phyloP scores from a whole-genome alignment of 2,113 vertebrate species.

The Bolborhynchus lineola region DNA sequence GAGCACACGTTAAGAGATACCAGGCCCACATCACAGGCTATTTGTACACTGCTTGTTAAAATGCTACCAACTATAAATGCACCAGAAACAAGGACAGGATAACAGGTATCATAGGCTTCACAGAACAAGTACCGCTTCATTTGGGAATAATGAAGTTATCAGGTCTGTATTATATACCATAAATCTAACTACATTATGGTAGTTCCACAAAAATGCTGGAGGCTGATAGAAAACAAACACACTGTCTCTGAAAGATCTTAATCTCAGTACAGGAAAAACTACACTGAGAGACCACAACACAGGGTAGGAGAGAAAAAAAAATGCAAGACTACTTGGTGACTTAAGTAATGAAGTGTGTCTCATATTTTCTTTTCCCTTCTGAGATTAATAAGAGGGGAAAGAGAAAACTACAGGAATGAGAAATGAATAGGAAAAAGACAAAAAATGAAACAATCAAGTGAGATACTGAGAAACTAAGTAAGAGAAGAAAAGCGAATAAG shows the following conservation, averaged over 20 bases:
- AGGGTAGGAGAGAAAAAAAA: background rate
- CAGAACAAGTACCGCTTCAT: background rate
- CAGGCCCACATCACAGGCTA: background rate
- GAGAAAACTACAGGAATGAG: background rate
- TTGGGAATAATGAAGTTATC: background rate
- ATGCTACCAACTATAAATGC: background rate
- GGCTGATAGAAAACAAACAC: background rate
- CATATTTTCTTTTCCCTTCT: background rate
- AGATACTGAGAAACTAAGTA: background rate
- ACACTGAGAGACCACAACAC: background rate
- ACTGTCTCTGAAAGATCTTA: background rate
- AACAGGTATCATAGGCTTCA: background rate
- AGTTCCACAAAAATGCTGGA: background rate
- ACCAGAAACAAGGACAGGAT: background rate
- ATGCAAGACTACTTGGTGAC: background rate
- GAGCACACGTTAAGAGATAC: background rate
- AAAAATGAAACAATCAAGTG: background rate
- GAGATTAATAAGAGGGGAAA: background rate
- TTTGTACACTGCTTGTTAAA: background rate
- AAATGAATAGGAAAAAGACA: background rate
- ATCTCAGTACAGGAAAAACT: background rate
- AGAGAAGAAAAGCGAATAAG: background rate
- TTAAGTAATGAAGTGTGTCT: background rate
- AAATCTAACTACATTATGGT: background rate
- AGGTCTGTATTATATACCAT: background rate